phyloP scores from a whole-genome alignment of 1,140 invertebrate genomes.

The Drosophila ohnishii region DNA sequence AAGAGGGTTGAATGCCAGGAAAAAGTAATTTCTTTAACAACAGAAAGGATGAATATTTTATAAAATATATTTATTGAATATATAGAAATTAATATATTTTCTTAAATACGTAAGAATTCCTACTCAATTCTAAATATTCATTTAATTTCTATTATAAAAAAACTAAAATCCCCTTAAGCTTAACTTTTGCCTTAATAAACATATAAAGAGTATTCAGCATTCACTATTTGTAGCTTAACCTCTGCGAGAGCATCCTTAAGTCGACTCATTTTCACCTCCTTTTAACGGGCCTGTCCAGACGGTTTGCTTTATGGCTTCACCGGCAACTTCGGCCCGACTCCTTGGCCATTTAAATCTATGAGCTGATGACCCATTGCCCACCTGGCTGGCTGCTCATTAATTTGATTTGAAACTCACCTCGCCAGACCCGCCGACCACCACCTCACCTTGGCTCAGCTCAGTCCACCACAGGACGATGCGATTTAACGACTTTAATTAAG shows the following conservation, averaged over 20 bases:
- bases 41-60: no score
- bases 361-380: slow-evolving; percentile 63
- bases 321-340: slow-evolving; percentile 9
- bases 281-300: slow-evolving; percentile 4
- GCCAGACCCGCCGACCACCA: not conserved
- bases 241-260: not conserved
- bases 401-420: slow-evolving; percentile 64
- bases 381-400: slow-evolving; percentile 71
- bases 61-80: no score
- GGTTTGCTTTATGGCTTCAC: slow-evolving; percentile 34
- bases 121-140: not conserved
- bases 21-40: not conserved
- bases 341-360: slow-evolving; percentile 71
- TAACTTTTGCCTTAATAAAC: not conserved
- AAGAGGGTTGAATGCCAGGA: not conserved
- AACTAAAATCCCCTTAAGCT: no score
- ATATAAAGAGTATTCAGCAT: not conserved
- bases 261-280: slow-evolving; percentile 2
- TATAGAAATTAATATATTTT: no score
- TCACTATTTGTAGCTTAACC: not conserved
- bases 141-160: not conserved
- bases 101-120: not conserved
- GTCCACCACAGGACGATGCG: slow-evolving; percentile 23
- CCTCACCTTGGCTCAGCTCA: not conserved
- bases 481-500: slow-evolving; percentile 79